Evolutionary conservation across 2,888 invertebrate species (phyloP), one percentile per base, ranked within the genome.

Genomic region (Hyposoter didymator): DNA sequence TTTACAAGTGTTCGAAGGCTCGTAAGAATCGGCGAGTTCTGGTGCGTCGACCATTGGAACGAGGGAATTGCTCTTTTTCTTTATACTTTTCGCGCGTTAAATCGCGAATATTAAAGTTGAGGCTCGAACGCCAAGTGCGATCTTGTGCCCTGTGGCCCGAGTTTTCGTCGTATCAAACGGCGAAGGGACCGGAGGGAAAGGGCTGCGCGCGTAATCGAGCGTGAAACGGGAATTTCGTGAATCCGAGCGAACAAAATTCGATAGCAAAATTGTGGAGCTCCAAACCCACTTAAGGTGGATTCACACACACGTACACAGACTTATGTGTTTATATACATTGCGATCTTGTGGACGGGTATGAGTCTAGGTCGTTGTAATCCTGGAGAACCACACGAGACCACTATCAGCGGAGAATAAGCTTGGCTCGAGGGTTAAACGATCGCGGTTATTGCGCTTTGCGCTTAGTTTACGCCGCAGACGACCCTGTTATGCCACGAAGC

Each of bases 201-300:
- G 62, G 22, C 22, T 17, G 74, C 43, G 70, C 43, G 70, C 32
- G 66, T 84, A 84, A 87, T 87, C 87, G 80, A 69, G 84, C 80
- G 88, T 84, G 78, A 82, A 88, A 87, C 84, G 82, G 83, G 84
- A 87, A 87, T 88, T 88, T 84, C 73, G 85, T 79, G 84, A 55
- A 88, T 70, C 82, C 84, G 69, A 84, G 74, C 84, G 84, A 62
- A 43, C 59, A 82, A 70, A 47, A 87, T 87, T 86, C 66, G 82
- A 87, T 87, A 67, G 73, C 43, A 78, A 87, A 87, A 87, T 87
- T 78, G 84, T 78, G 79, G 82, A 73, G 66, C 22, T 49, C 82
- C 78, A 78, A 79, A 78, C 82, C 73, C 55, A 75, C 82, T 73
- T 78, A 75, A 78, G 80, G 78, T 82, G 70, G 74, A 78, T 39